Evolutionary conservation across 2,113 vertebrate species (phyloP), one percentile per base, ranked within the genome.

Genomic region (Callopanchax toddi): DNA sequence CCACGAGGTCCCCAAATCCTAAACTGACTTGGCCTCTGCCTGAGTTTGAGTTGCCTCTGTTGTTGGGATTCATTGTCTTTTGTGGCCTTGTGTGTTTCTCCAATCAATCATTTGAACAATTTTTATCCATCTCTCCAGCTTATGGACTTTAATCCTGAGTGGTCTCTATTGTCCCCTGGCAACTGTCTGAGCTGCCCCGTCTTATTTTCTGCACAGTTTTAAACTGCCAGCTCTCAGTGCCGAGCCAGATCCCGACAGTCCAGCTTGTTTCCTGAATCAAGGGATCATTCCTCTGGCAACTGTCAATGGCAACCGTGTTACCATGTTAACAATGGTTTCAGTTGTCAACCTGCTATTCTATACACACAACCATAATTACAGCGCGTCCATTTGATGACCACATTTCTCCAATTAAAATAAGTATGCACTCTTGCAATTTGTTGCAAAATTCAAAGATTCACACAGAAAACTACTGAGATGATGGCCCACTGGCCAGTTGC

Each of bases 221-320:
- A 53, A 42, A 57, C 46, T 70, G 73, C 69, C 70, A 72, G 62
- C 71, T 73, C 49, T 56, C 49, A 49, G 25, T 71, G 48, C 48
- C 73, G 51, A 77, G 42, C 45, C 69, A 72, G 60, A 60, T 39
- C 50, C 48, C 18, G 39, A 65, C 46, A 20, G 44, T 67, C 61
- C 61, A 76, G 70, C 32, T 67, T 77, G 60, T 78, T 67, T 59
- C 67, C 58, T 52, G 23, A 66, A 43, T 73, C 76, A 48, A 79
- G 25, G 75, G 59, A 82, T 79, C 78, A 81, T 75, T 49, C 67
- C 79, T 26, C 60, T 87, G 85, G 72, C 67, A 59, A 44, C 51
- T 70, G 32, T 53, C 11, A 18, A 32, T 22, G 40, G 4, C 13
- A 65, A 23, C 25, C 65, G 46, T 51, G 37, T 75, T 75, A 71